Base-by-base conservation (phyloP, 2,888 invertebrate species). In the Cotesia congregata region DNA sequence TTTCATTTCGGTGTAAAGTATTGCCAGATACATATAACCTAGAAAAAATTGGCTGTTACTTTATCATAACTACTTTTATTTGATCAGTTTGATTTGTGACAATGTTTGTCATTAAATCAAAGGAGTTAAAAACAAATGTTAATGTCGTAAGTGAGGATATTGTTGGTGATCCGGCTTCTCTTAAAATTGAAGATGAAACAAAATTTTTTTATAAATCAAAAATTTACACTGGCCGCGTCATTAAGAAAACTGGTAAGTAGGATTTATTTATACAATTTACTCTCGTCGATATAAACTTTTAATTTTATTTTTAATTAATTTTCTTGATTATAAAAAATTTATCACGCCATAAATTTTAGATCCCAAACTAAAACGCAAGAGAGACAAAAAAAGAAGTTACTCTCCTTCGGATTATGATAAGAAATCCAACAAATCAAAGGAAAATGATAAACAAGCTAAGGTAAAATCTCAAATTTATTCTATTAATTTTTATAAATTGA, bases 291-390 rank as follows among this genome's bases (percentile, higher is more conserved):
- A 7, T 62, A 62, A 12, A 17, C 17, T 62, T 61, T 5, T 12
- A 61, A 61, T 61, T 61, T 62, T 62, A 62, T 62, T 3, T 62
- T 62, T 15, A 12, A 62, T 62, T 7, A 5, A 62, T 62, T 62
- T 62, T 62, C 17, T 15, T 17, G n/a, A 62, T 15, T 62, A n/a
- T 62, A 62, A 62, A 62, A 7, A 62, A 62, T 62, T 62, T 15
- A 62, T 15, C 7, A 62, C n/a, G n/a, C 6, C 62, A 62, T 17
- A 62, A 12, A n/a, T 62, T 61, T 61, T 61, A 61, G 61, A 61
- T 6, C 6, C 61, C n/a, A 61, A 61, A 61, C 6, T 61, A 9
- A 61, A 61, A 61, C 61, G 61, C 61, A 61, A 6, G 6, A 61
- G 12, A 61, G 12, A 17, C 0, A 9, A 9, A n/a, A 61, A 61